Evolutionary conservation across 2,888 invertebrate genomes (phyloP).

Genomic region (Apamea sordens): DNA sequence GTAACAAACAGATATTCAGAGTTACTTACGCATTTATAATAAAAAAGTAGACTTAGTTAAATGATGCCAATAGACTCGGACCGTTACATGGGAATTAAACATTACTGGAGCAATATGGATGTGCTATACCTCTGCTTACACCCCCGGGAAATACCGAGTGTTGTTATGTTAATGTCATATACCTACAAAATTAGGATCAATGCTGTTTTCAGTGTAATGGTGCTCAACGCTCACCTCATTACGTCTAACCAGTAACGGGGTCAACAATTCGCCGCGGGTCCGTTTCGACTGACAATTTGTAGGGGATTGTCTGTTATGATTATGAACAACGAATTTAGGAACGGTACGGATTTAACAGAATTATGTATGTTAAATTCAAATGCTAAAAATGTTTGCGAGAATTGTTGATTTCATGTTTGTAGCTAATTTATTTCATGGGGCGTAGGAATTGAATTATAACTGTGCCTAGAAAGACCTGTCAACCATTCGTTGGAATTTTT

Average conservation of each 20-base stretch:
- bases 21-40: neutral
- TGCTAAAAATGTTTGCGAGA: neutral
- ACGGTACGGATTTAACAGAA: neutral
- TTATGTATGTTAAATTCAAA: neutral
- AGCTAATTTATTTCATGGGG: neutral
- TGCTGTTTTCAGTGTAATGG: slow-evolving; percentile 14
- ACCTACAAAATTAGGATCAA: slow-evolving; percentile 18
- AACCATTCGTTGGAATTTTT: neutral
- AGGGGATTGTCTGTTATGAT: slow-evolving; percentile 26
- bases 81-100: neutral
- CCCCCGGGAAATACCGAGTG: neutral
- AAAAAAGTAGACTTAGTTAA: neutral
- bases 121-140: neutral
- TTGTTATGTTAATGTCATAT: neutral
- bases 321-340: slow-evolving; percentile 27
- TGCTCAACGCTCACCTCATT: slow-evolving; percentile 30
- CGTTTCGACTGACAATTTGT: slow-evolving; percentile 30
- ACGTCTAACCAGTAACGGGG: slow-evolving; percentile 30
- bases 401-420: neutral
- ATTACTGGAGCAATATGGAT: neutral
- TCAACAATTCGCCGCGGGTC: slow-evolving; percentile 38
- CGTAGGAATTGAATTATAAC: neutral
- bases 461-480: neutral
- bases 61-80: neutral
- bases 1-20: neutral